These are phyloP conservation scores for Sthenelais limicola DNA, from an alignment of 2,888 invertebrate genomes.

Conservation along the genomic window DNA sequence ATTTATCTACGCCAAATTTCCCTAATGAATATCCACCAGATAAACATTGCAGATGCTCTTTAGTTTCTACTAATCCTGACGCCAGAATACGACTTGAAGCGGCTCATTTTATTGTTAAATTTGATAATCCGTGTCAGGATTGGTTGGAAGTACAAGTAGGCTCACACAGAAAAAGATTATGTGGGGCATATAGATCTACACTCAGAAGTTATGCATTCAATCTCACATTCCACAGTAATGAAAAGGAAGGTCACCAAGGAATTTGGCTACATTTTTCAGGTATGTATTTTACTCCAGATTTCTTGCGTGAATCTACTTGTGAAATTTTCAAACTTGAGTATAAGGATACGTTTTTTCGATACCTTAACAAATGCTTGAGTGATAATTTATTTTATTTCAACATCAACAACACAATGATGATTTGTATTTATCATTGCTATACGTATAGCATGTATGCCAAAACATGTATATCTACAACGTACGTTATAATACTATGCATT, in stretches of 20 bases:
- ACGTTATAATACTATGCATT: too few species aligned
- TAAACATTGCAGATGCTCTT: slow-evolving; percentile 45
- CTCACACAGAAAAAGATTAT: slow-evolving; percentile 42
- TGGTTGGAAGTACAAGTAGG: slow-evolving; percentile 47
- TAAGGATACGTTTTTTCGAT: too few species aligned
- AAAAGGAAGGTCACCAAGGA: slow-evolving; percentile 47
- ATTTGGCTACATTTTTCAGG: slow-evolving; percentile 48
- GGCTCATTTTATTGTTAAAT: slow-evolving; percentile 49
- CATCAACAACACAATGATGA: too few species aligned
- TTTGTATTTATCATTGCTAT: too few species aligned
- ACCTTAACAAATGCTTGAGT: too few species aligned
- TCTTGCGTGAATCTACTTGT: too few species aligned
- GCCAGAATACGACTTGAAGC: slow-evolving; percentile 42
- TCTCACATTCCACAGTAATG: slow-evolving; percentile 50
- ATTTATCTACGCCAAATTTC: slow-evolving; percentile 65
- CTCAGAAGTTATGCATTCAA: slow-evolving; percentile 39
- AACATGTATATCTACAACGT: too few species aligned
- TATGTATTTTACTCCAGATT: slow-evolving; percentile 18
- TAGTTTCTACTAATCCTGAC: slow-evolving; percentile 24
- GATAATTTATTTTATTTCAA: too few species aligned
- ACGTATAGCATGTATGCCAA: too few species aligned
- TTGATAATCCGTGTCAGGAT: slow-evolving; percentile 49
- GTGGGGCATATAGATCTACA: slow-evolving; percentile 48
- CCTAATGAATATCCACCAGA: slow-evolving; percentile 59
- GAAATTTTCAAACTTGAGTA: too few species aligned